Conservation (phyloP, 2,888 invertebrate genomes). For the Cremastobaeus sp. region DNA sequence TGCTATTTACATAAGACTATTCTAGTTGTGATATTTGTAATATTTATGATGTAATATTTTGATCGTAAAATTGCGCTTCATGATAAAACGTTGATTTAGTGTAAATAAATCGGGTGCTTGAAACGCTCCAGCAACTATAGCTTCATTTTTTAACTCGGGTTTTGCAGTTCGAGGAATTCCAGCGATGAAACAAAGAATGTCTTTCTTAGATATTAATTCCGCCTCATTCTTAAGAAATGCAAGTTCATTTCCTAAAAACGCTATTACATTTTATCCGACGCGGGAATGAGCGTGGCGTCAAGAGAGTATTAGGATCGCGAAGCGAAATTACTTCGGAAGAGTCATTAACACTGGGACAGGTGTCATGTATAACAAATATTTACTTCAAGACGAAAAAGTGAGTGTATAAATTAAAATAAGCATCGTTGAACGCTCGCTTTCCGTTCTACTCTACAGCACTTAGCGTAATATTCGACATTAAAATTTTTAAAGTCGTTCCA, state of each 20-base stretch:
- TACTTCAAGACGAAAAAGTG: constrained; percentile 20
- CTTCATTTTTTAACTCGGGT: background rate
- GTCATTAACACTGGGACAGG: constrained; percentile 50
- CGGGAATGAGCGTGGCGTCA: constrained; percentile 23
- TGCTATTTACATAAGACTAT: too few species aligned
- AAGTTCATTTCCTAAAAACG: constrained; percentile 72
- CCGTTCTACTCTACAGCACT: too few species aligned
- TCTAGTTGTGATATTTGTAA: too few species aligned
- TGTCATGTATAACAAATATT: constrained; percentile 54
- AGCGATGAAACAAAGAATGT: constrained; percentile 12
- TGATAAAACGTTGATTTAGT: too few species aligned
- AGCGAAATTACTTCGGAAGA: constrained; percentile 48
- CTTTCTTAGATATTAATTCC: constrained; percentile 64
- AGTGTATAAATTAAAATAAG: background rate
- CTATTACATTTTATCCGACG: constrained; percentile 64
- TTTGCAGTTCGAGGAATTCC: constrained; percentile 2
- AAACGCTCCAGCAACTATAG: too few species aligned
- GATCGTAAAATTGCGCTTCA: too few species aligned
- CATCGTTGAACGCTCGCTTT: too few species aligned
- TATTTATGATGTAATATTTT: too few species aligned
- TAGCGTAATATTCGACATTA: too few species aligned
- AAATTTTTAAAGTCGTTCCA: too few species aligned
- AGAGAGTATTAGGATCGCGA: constrained; percentile 37
- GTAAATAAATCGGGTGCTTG: too few species aligned
- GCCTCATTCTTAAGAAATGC: constrained; percentile 69